Evolutionary conservation across 92 coral and sea anemone genomes (phyloP).

Genomic region (Muricea muricata): DNA sequence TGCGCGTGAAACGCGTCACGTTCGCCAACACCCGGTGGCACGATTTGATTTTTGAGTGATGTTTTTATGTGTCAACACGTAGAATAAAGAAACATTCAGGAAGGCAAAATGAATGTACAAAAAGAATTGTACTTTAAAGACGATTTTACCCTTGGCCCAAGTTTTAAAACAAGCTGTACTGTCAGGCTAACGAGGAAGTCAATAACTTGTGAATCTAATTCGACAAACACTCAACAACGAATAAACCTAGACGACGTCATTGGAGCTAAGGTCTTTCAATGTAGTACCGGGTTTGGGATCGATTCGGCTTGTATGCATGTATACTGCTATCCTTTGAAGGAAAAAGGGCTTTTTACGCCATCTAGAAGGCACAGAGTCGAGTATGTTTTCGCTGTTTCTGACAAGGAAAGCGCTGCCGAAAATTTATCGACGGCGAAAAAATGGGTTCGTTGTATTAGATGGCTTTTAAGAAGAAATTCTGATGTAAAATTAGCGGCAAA

Average conservation of each 20-base stretch:
- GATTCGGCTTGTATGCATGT: background rate
- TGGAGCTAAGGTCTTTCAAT: background rate
- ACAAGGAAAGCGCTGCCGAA: slow-evolving; percentile 55
- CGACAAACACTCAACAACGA: background rate
- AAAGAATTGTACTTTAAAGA: background rate
- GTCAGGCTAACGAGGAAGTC: slow-evolving; percentile 1
- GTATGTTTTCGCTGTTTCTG: slow-evolving; percentile 65
- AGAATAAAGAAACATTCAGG: background rate
- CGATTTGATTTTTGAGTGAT: no score
- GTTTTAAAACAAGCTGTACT: background rate
- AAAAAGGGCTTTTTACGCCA: background rate
- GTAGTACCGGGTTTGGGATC: background rate
- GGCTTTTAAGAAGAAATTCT: slow-evolving; percentile 73
- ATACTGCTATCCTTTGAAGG: slow-evolving; percentile 13
- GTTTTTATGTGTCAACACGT: background rate
- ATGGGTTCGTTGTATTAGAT: slow-evolving; percentile 84
- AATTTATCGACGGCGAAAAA: slow-evolving; percentile 68
- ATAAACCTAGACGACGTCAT: background rate
- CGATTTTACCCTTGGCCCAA: slow-evolving; percentile 20
- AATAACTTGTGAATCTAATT: background rate
- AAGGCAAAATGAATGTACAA: background rate
- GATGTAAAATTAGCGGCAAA: slow-evolving; percentile 33
- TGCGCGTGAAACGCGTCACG: background rate
- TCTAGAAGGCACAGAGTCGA: slow-evolving; percentile 11
- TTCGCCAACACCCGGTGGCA: background rate